Percentiles rank a stretch among this genome's conserved stretches.
Conservation (phyloP, 2,888 invertebrate genomes). For the Platycheirus albimanus region DNA sequence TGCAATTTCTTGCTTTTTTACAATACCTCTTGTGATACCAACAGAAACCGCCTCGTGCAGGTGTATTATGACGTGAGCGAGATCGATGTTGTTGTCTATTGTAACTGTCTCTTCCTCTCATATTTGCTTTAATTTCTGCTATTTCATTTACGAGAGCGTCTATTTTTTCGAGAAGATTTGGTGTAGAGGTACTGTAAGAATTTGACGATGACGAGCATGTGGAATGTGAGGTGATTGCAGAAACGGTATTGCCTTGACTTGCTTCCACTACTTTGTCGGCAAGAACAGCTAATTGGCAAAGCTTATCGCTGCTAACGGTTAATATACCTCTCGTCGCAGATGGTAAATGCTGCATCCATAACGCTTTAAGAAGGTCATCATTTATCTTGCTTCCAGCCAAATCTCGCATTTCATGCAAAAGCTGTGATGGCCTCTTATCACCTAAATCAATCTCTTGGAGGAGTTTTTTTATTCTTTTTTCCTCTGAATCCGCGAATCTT, state of each 20-base stretch:
- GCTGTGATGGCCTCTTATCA: background rate
- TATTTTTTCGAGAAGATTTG: background rate
- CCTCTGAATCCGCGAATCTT: too few species aligned
- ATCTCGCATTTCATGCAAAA: too few species aligned
- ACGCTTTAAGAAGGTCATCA: background rate
- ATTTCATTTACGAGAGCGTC: background rate
- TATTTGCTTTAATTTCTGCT: background rate
- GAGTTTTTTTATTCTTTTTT: background rate
- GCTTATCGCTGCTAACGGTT: slow-evolving; percentile 2
- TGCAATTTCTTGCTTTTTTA: slow-evolving; percentile 3
- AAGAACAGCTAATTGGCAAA: slow-evolving; percentile 1
- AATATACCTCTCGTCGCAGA: background rate
- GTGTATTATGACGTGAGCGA: background rate
- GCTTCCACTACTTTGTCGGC: slow-evolving; percentile 8
- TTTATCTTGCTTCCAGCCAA: background rate
- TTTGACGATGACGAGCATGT: background rate
- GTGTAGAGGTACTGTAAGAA: background rate
- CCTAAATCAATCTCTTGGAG: background rate
- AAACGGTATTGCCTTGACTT: background rate
- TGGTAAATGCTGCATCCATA: background rate
- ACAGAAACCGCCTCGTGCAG: background rate
- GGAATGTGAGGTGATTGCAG: background rate
- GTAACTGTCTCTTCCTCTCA: background rate
- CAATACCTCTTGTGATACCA: background rate
- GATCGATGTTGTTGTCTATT: slow-evolving; percentile 14